Evolutionary conservation across 2,888 invertebrate species (phyloP), one percentile per base, ranked within the genome.

Genomic region (Lithophane socia): DNA sequence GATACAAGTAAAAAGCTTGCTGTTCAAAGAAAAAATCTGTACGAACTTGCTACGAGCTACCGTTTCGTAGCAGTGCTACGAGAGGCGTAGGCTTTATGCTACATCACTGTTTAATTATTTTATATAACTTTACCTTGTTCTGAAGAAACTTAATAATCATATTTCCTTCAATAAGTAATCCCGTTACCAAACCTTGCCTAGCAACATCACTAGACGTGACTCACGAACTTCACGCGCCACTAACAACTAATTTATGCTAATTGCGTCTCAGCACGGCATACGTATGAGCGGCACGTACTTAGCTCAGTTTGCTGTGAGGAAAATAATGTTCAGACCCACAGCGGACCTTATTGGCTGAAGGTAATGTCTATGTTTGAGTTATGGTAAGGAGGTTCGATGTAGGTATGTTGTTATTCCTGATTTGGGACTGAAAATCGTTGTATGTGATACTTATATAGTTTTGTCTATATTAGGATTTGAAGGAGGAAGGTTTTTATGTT

Each of bases 211-310:
- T 88, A 87, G 18, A 75, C 65, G 75, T 95, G 94, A 95, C 92
- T 96, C 96, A 96, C 95, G 94, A 94, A 93, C 92, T 95, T 95
- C 96, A 96, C 95, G 96, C 95, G 93, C 93, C 94, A 94, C 94
- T 94, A 93, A 94, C 91, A 92, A 95, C 94, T 96, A 95, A 96
- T 96, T 94, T 95, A 96, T 96, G 96, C 90, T 94, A 95, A 96
- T 96, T 92, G 89, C 84, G 90, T 88, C 89, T 87, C 91, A 88
- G 91, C 92, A 90, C 89, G 87, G 89, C 90, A 93, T 95, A 92
- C 93, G 92, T 94, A 95, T 95, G 94, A 91, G 90, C 86, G 90
- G 92, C 95, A 96, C 95, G 95, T 95, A 92, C 90, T 89, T 89
- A 91, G 88, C 90, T 89, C 88, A 91, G 93, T 94, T 93, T 91